Evolutionary conservation across 1,140 invertebrate species (phyloP).

Genomic region (Druon quercuslanigerum): DNA sequence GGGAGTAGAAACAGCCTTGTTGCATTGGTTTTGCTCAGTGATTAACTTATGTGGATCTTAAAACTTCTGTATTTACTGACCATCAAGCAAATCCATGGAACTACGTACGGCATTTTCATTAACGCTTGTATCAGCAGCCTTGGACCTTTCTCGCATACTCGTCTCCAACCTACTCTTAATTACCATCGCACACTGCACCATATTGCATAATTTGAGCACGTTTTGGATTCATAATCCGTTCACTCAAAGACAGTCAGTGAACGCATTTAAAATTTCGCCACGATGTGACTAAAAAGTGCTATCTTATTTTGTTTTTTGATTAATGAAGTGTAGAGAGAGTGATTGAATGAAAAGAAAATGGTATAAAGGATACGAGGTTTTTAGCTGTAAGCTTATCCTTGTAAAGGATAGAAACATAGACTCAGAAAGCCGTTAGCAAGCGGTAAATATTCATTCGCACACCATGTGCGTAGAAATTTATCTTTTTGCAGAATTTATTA

Average conservation of each 20-base stretch:
- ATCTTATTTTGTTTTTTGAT: not conserved
- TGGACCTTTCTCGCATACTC: constrained; percentile 46
- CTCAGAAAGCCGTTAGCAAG: constrained; percentile 11
- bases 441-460: constrained; percentile 28
- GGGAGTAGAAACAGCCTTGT: not conserved
- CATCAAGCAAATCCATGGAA: constrained; percentile 19
- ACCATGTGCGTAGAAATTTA: not conserved
- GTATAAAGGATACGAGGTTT: not conserved
- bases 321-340: not conserved
- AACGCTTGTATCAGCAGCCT: constrained; percentile 42
- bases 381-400: constrained; percentile 4
- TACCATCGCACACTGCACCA: constrained; percentile 54
- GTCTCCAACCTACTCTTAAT: constrained; percentile 51
- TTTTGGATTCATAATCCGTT: constrained; percentile 29
- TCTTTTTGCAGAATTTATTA: constrained; percentile 11
- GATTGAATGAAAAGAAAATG: not conserved
- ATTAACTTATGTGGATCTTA: constrained; percentile 18
- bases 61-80: not conserved
- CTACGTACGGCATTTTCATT: constrained; percentile 47
- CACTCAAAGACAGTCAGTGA: not conserved
- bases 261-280: not conserved
- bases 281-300: not conserved
- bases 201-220: constrained; percentile 60
- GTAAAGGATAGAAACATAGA: constrained; percentile 1
- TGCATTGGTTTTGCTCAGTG: not conserved